phyloP scores from a whole-genome alignment of 2,797 vertebrate genomes.

The Capromys pilorides region DNA sequence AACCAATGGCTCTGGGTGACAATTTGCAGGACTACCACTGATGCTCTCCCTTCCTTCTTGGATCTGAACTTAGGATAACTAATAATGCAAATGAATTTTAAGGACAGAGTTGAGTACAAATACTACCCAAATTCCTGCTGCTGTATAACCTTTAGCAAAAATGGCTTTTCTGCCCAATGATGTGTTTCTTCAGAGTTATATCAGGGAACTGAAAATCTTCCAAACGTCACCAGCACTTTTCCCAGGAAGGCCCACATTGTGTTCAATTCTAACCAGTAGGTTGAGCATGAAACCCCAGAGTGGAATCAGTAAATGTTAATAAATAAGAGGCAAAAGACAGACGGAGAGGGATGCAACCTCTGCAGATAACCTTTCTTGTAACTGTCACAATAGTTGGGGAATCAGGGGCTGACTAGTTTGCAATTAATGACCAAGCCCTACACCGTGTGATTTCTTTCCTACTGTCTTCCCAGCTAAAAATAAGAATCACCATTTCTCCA shows the following conservation, averaged over 20 bases:
- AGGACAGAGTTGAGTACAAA: slow-evolving; percentile 87
- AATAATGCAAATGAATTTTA: slow-evolving; percentile 91
- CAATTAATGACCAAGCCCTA: slow-evolving; percentile 84
- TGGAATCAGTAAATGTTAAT: background rate
- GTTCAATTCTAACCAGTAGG: slow-evolving; percentile 41
- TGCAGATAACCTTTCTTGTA: slow-evolving; percentile 50
- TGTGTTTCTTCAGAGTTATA: slow-evolving; percentile 71
- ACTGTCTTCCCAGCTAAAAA: slow-evolving; percentile 49
- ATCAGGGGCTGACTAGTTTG: slow-evolving; percentile 84
- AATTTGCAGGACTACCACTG: slow-evolving; percentile 89
- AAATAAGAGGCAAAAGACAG: background rate
- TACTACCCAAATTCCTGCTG: slow-evolving; percentile 84
- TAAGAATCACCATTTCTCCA: slow-evolving; percentile 10
- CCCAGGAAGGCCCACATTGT: slow-evolving; percentile 33
- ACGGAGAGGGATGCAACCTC: background rate
- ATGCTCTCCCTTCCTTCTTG: slow-evolving; percentile 85
- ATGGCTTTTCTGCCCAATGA: slow-evolving; percentile 79
- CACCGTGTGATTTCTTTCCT: background rate
- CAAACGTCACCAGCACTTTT: slow-evolving; percentile 76
- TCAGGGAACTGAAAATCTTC: slow-evolving; percentile 67
- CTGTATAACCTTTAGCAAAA: slow-evolving; percentile 67
- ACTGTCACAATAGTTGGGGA: slow-evolving; percentile 75
- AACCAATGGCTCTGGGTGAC: slow-evolving; percentile 89
- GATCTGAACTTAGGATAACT: slow-evolving; percentile 88
- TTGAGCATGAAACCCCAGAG: background rate